Conservation (phyloP, 64 coral and sea anemone genomes). For the Hydrozoanthus tunicans region DNA sequence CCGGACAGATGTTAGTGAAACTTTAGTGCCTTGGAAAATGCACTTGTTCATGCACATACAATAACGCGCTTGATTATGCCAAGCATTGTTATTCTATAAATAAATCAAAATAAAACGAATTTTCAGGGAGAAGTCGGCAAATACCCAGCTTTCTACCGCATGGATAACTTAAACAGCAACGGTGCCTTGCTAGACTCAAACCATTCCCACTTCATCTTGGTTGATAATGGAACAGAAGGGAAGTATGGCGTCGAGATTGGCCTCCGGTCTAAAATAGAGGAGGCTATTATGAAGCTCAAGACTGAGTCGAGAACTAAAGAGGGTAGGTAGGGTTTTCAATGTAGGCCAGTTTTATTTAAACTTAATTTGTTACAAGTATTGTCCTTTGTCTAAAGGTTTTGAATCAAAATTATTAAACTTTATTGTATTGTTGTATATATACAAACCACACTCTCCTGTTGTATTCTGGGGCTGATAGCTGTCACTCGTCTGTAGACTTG, state of each 20-base stretch:
- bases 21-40: too few species aligned
- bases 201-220: constrained; percentile 95
- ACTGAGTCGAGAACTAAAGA: constrained; percentile 91
- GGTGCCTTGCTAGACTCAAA: constrained; percentile 87
- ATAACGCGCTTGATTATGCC: too few species aligned
- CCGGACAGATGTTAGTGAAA: too few species aligned
- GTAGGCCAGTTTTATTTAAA: not conserved
- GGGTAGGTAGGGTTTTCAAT: constrained; percentile 36
- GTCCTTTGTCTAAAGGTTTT: too few species aligned
- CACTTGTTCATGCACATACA: too few species aligned
- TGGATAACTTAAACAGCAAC: constrained; percentile 61
- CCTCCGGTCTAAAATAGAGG: constrained; percentile 87
- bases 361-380: not conserved
- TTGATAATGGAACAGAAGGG: constrained; percentile 93
- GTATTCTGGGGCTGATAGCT: too few species aligned
- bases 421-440: too few species aligned
- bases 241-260: constrained; percentile 96
- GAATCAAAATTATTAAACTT: too few species aligned
- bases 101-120: too few species aligned
- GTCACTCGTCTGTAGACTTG: too few species aligned
- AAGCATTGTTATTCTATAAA: too few species aligned
- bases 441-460: too few species aligned
- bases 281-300: constrained; percentile 90
- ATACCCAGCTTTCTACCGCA: constrained; percentile 88
- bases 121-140: constrained; percentile 70